Evolutionary conservation across 2,113 vertebrate species (phyloP).

Genomic region (Sialia sialis): DNA sequence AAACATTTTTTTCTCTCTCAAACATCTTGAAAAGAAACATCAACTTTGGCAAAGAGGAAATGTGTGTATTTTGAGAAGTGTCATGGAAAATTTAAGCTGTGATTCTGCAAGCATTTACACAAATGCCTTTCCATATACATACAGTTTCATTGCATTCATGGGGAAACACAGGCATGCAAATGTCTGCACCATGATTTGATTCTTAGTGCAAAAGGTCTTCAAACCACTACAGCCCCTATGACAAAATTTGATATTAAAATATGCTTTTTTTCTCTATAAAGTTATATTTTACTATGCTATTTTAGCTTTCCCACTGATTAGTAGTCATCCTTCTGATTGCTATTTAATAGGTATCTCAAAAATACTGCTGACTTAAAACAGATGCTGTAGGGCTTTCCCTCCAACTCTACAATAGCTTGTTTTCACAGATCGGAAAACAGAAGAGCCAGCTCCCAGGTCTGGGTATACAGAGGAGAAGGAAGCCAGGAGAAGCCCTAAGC

Average conservation of each 20-base stretch:
- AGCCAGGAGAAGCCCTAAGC: neutral
- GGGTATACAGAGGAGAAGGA: neutral
- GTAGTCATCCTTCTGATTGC: neutral
- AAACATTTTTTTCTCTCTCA: neutral
- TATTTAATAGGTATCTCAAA: neutral
- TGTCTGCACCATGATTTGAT: neutral
- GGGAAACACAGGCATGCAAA: neutral
- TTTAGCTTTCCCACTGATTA: neutral
- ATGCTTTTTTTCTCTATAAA: rapidly evolving
- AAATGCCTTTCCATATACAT: neutral
- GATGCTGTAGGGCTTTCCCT: neutral
- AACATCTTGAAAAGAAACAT: neutral
- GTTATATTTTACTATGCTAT: neutral
- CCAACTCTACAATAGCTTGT: neutral
- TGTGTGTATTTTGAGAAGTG: neutral
- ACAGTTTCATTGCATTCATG: neutral
- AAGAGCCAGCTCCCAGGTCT: neutral
- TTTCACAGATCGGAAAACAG: neutral
- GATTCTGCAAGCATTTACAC: neutral
- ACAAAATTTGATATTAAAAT: neutral
- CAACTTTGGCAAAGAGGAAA: neutral
- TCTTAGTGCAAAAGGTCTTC: neutral
- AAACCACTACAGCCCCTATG: neutral
- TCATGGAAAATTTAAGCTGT: neutral
- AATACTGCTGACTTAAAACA: neutral